Evolutionary conservation across 2,113 vertebrate species (phyloP), one percentile per base, ranked within the genome.

Genomic region (Oncorhynchus tshawytscha): DNA sequence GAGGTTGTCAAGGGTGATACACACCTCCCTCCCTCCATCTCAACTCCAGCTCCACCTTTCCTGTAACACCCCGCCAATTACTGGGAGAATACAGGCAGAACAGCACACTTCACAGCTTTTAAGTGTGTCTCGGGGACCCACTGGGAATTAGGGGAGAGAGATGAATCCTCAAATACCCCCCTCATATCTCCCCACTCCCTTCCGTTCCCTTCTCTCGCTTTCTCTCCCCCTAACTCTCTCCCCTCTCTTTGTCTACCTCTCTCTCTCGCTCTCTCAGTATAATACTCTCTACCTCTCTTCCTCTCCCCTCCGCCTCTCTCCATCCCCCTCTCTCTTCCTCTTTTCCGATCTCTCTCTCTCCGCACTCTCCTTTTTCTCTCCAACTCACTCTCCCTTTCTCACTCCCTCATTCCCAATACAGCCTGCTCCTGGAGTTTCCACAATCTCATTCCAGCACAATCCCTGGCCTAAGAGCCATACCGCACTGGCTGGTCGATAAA

Each of bases 71-170:
- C 62, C 88, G 90, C 92, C 93, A 93, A 94, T 94, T 94, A 93
- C 90, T 85, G 90, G 82, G 88, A 92, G 91, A 92, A 90, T 89
- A 89, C 82, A 90, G 91, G 90, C 92, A 93, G 91, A 93, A 92
- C 88, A 88, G 84, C 90, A 93, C 93, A 94, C 93, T 92, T 93
- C 93, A 93, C 91, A 92, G 93, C 93, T 92, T 94, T 92, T 92
- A 91, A 92, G 91, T 91, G 90, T 85, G 88, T 91, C 88, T 92
- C 88, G 86, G 86, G 81, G 86, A 85, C 86, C 92, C 89, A 90
- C 84, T 84, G 92, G 91, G 93, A 94, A 92, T 94, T 89, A 87
- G 89, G 89, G 92, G 88, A 90, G 76, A 88, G 87, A 91, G 86
- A 91, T 86, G 89, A 90, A 92, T 91, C 90, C 88, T 87, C 86